Evolutionary conservation across 2,113 vertebrate species (phyloP), one percentile per base, ranked within the genome.

Genomic region (Xenotilapia caudafasciata): DNA sequence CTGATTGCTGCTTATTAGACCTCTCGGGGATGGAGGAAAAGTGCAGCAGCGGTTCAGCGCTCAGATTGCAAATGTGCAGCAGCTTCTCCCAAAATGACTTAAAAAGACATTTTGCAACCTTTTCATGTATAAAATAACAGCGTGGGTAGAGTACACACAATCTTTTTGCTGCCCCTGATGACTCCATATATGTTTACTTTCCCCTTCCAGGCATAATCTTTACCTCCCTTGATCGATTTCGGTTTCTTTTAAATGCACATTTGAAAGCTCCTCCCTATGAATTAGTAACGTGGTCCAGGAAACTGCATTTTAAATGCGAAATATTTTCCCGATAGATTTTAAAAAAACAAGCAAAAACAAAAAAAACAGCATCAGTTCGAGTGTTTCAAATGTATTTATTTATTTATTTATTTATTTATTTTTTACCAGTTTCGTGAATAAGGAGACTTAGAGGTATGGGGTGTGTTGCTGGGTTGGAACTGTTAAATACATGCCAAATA

Each of bases 101-200:
- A 33, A 86, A 68, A 79, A 70, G 60, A 80, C 42, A 42, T 80
- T 77, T 33, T 14, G 68, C 60, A 80, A 35, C 73, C 86, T 89
- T 88, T 85, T 88, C 40, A 70, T 87, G 75, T 77, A 75, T 55
- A 53, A 88, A 90, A 51, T 60, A 86, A 75, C 49, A 82, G 38
- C 14, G 5, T 65, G 42, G 13, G 49, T 38, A 75, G 28, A 54
- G 65, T 17, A 5, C 47, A 23, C 21, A 19, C 31, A 38, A 26
- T 80, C 54, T 31, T 73, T 45, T 23, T 14, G 15, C 47, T n/a
- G 13, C 54, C 82, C 65, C 73, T 68, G 17, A 83, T 15, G 17
- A 40, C 14, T 86, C 38, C 53, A 33, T 35, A 83, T 53, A 6
- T 60, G 33, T 14, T 60, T 51, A 53, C 19, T 21, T 23, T 45